These are phyloP conservation scores for Cisticola juncidis DNA, from an alignment of 2,113 vertebrate genomes.

Conservation along the genomic window DNA sequence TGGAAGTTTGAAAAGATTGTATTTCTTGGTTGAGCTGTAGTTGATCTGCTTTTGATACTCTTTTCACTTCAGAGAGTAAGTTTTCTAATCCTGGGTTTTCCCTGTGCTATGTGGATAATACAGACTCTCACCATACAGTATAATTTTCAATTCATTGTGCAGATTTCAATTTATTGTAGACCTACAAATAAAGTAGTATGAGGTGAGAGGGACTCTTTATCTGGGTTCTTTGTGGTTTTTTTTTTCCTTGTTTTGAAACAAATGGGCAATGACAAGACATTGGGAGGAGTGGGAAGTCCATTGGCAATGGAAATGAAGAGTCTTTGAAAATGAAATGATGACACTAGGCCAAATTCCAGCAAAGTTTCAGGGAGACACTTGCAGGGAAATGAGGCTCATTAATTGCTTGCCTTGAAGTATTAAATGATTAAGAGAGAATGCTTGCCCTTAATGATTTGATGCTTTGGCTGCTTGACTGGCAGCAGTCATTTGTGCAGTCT, in stretches of 20 bases:
- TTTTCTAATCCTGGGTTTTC: neutral
- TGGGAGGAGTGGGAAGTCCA: neutral
- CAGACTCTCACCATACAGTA: neutral
- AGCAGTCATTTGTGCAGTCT: neutral
- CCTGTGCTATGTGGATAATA: neutral
- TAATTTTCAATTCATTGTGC: neutral
- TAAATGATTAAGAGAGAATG: neutral
- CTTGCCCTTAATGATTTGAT: neutral
- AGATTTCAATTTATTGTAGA: neutral
- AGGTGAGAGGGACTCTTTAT: neutral
- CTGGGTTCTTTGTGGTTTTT: neutral
- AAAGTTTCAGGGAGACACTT: neutral
- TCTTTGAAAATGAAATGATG: neutral
- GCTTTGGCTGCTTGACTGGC: slow-evolving; percentile 2
- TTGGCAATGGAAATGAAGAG: fast-evolving
- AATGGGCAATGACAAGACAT: neutral
- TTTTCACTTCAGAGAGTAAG: neutral
- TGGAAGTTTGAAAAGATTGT: neutral
- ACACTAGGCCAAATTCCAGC: neutral
- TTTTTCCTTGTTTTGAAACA: neutral
- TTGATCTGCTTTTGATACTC: neutral
- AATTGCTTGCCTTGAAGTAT: neutral
- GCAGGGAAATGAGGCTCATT: fast-evolving
- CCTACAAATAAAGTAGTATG: neutral
- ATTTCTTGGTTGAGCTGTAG: neutral